Conservation (phyloP, 2,888 invertebrate genomes). For the Stenurella melanura region DNA sequence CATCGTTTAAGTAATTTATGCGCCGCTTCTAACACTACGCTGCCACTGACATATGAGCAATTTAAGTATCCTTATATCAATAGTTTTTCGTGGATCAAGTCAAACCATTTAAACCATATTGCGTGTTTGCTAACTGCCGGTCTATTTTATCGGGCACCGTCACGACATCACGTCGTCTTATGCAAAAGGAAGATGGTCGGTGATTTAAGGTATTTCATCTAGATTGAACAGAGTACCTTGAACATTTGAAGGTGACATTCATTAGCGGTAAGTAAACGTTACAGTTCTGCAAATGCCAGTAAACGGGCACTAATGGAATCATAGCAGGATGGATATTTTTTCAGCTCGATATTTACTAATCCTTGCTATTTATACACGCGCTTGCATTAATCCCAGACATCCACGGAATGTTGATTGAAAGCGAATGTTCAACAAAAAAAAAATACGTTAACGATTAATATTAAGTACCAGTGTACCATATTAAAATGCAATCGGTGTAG, state of each 20-base stretch:
- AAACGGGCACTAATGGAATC: background rate
- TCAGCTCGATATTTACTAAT: background rate
- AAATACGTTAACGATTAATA: slow-evolving; percentile 1
- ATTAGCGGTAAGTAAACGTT: background rate
- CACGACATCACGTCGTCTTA: background rate
- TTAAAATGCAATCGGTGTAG: slow-evolving; percentile 10
- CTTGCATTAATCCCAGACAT: background rate
- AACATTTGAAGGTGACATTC: background rate
- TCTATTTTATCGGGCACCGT: too few relatives aligned
- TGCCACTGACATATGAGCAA: too few relatives aligned
- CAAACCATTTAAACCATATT: too few relatives aligned
- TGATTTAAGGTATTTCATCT: background rate
- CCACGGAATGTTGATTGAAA: background rate
- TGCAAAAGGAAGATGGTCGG: slow-evolving; percentile 7
- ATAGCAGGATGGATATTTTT: background rate
- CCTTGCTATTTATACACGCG: background rate
- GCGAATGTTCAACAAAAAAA: background rate
- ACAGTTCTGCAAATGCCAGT: background rate
- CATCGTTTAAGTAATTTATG: too few relatives aligned
- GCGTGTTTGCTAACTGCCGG: too few relatives aligned
- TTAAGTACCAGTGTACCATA: slow-evolving; percentile 3
- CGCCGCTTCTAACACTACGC: too few relatives aligned
- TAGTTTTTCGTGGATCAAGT: too few relatives aligned
- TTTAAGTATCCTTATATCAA: too few relatives aligned
- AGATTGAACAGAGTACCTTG: slow-evolving; percentile 1